A percentile compares a stretch with the other conserved stretches of the same genome.
These are phyloP conservation scores for Babyrousa celebensis DNA, from an alignment of 2,797 vertebrate genomes.

Conservation along the genomic window DNA sequence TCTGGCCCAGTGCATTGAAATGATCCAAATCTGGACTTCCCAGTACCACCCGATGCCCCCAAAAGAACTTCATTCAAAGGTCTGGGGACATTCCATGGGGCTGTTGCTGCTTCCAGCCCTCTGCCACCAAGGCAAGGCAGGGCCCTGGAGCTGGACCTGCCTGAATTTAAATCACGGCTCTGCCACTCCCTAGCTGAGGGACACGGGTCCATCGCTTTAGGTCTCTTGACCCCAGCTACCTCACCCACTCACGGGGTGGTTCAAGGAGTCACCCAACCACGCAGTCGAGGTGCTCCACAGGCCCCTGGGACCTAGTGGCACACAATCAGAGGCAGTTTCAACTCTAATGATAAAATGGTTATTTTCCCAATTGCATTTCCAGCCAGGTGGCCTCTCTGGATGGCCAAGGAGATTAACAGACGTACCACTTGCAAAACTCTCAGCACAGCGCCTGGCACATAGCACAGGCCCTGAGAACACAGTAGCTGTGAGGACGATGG, in stretches of 20 bases:
- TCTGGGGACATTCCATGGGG: background rate
- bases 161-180: background rate
- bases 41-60: background rate
- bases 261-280: background rate
- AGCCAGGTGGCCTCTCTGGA: background rate
- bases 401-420: background rate
- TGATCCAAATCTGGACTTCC: background rate
- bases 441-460: background rate
- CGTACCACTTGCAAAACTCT: background rate
- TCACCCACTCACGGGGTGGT: background rate
- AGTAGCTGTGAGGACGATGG: background rate
- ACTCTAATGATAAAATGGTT: background rate
- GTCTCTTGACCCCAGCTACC: background rate
- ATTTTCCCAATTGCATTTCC: background rate
- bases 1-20: background rate
- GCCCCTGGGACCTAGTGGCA: background rate
- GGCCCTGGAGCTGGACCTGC: background rate
- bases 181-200: background rate
- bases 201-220: background rate
- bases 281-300: background rate
- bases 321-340: background rate
- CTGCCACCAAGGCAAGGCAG: background rate
- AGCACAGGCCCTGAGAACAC: background rate
- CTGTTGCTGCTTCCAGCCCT: background rate
- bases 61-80: constrained; percentile 21